Evolutionary conservation across 1,140 invertebrate species (phyloP), one percentile per base, ranked within the genome.

Genomic region (Magallana ariakensis): DNA sequence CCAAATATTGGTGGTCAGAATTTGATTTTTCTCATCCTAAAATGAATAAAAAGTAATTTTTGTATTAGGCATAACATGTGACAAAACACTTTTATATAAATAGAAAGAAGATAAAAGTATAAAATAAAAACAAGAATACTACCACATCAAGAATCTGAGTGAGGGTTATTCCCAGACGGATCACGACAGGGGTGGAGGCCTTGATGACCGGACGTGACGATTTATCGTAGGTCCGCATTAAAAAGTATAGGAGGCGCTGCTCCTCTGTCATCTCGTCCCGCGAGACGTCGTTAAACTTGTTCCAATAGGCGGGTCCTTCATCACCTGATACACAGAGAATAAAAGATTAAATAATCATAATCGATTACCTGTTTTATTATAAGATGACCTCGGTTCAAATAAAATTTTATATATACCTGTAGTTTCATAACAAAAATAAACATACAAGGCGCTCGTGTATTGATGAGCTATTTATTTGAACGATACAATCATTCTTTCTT

Each of bases 21-120:
- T 95, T 94, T 96, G 96, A 90, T 96, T 96, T 90, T 96, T 96
- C 90, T 96, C 96, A 91, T 96, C 96, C 95, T 96, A 75, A 16
- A 88, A 87, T 80, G 83, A 81, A 86, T 87, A 87, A 13, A 70
- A 82, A 80, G 6, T 46, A 46, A 46, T 46, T 46, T 46, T 46
- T 46, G 33, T 4, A 46, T 46, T 46, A 46, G 33, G 33, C 5
- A 5, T 46, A 46, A 46, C 33, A 46, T 46, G 33, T 62, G 15
- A 62, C 15, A 16, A 62, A 62, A 15, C 60, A 7, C 60, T 16
- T 15, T 62, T 19, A 62, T 62, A 62, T 62, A 19, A 16, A 16
- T 62, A 19, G 60, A 15, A 62, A 62, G 19, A 46, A 5, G 33
- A 46, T 2, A 46, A 4, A 5, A 46, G 33, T 46, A 46, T 46